phyloP scores from a whole-genome alignment of 2,888 invertebrate species.

The Macaria notata region DNA sequence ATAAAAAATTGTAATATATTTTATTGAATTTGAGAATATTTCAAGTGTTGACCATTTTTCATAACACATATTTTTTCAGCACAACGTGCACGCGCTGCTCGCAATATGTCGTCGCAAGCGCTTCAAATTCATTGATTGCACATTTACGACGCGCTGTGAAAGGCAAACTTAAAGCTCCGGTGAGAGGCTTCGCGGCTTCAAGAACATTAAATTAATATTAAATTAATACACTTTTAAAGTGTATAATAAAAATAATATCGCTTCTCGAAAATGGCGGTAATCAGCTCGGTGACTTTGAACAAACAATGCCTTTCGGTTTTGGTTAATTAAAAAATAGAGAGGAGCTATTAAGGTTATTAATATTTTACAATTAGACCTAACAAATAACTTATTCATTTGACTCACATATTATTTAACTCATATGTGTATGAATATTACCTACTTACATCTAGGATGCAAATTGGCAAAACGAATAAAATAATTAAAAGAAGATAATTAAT shows the following conservation, averaged over 20 bases:
- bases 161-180: conserved; percentile 35
- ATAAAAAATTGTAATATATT: no score
- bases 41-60: no score
- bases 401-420: no score
- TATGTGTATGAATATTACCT: no score
- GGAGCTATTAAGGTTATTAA: no score
- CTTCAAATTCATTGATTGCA: conserved; percentile 50
- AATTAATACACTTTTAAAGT: conserved; percentile 17
- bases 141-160: conserved; percentile 52
- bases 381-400: no score
- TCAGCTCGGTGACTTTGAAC: conserved; percentile 13
- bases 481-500: no score
- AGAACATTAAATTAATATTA: conserved; percentile 26
- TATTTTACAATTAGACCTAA: no score
- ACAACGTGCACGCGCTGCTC: conserved; percentile 40
- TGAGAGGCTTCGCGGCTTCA: conserved; percentile 34
- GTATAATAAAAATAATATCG: conserved; percentile 16
- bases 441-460: no score
- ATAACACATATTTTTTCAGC: not conserved
- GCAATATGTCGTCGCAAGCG: conserved; percentile 36
- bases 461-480: no score
- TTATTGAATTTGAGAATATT: no score
- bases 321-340: not conserved
- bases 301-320: conserved; percentile 11
- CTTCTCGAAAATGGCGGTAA: conserved; percentile 13